Percentiles rank a stretch among this genome's conserved stretches.
These are phyloP conservation scores for Actias luna DNA, from an alignment of 2,888 invertebrate genomes.

Conservation along the genomic window DNA sequence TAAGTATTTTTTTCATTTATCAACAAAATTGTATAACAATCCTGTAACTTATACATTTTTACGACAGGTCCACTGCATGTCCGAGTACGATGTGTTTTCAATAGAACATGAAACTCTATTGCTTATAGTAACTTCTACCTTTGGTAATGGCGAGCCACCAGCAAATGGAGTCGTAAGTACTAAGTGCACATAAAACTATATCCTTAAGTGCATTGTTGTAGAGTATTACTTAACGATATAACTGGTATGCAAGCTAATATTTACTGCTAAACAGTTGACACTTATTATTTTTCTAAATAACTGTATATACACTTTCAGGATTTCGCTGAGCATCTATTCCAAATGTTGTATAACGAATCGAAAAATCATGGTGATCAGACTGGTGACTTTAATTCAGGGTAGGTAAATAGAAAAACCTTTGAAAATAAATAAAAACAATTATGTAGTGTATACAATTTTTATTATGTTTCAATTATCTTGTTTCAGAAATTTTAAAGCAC, in stretches of 20 bases:
- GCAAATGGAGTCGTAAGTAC: conserved; percentile 94
- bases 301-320: conserved; percentile 40
- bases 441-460: not conserved
- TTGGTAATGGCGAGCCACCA: conserved; percentile 98
- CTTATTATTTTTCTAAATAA: not conserved
- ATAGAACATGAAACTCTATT: conserved; percentile 96
- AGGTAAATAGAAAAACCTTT: conserved; percentile 18
- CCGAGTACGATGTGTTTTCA: conserved; percentile 95
- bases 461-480: not conserved
- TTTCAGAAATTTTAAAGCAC: conserved; percentile 83
- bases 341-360: conserved; percentile 64
- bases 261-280: not conserved
- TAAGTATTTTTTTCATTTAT: not conserved
- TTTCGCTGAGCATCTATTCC: conserved; percentile 65
- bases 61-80: conserved; percentile 93
- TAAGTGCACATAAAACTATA: conserved; percentile 58
- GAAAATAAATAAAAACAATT: not conserved
- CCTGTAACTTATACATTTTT: conserved; percentile 4
- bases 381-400: conserved; percentile 41
- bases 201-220: not conserved
- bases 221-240: not conserved
- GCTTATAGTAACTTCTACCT: conserved; percentile 95
- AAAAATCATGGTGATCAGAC: conserved; percentile 49
- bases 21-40: not conserved
- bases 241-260: not conserved